Conservation (phyloP, 1,140 invertebrate genomes). For the Drosophila willistoni region DNA sequence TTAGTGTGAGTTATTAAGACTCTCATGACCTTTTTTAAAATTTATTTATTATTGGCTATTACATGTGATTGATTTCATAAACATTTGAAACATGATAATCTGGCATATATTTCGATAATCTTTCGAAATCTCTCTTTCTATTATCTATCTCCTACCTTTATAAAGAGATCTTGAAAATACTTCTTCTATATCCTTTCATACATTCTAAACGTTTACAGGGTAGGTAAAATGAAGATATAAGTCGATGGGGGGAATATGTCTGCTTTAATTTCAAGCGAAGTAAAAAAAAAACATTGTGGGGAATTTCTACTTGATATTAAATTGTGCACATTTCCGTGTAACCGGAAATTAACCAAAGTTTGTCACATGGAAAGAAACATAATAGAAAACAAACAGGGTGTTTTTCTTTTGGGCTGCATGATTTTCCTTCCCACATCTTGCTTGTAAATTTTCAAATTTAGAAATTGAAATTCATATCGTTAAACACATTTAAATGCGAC, state of each 20-base stretch:
- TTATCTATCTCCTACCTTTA: too few species aligned
- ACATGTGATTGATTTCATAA: too few species aligned
- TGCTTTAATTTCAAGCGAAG: constrained; percentile 4
- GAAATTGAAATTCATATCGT: constrained; percentile 67
- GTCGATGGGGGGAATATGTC: neutral
- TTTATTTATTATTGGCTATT: too few species aligned
- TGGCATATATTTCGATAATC: too few species aligned
- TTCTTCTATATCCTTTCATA: neutral
- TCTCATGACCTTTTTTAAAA: too few species aligned
- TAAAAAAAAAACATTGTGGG: constrained; percentile 9
- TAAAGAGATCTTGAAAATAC: too few species aligned
- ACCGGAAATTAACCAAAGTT: constrained; percentile 71
- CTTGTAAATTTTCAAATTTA: neutral
- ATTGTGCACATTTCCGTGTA: constrained; percentile 77
- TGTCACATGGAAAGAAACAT: constrained; percentile 64
- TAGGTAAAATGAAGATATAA: neutral
- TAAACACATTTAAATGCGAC: constrained; percentile 16
- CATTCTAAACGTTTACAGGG: neutral
- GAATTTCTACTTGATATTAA: constrained; percentile 53
- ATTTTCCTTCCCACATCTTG: constrained; percentile 4
- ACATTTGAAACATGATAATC: too few species aligned
- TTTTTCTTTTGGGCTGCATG: constrained; percentile 14
- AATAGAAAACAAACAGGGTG: constrained; percentile 50
- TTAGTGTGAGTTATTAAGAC: too few species aligned
- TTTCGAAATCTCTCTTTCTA: too few species aligned